Evolutionary conservation across 1,140 invertebrate species (phyloP), one percentile per base, ranked within the genome.

Genomic region (Liolophura sinensis): DNA sequence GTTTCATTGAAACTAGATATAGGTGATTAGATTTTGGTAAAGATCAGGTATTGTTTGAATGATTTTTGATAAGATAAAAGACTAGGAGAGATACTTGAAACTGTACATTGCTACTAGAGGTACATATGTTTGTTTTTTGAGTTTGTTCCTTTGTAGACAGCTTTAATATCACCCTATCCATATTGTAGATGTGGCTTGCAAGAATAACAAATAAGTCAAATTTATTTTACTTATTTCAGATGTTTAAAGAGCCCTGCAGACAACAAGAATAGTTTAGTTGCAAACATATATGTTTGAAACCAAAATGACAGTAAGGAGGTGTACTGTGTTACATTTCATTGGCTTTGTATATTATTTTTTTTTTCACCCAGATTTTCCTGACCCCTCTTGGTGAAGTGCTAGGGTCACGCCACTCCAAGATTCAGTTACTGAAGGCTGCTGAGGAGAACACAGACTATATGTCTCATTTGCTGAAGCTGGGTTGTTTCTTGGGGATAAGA

Each of bases 341-440:
- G 3, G 18, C 12, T 24, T 54, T 7, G 12, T 12, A n/a, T 54
- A 1, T 59, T n/a, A 18, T 48, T 60, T n/a, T 55, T 3, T 63
- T 65, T n/a, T 40, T 15, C 24, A 65, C 60, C 61, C 50, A 82
- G 80, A 68, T 84, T 27, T 80, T 84, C 60, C 73, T 84, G 40
- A 78, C 82, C 22, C 80, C 81, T 14, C 63, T 84, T 52, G 79
- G 77, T 47, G 69, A 79, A 27, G 78, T 82, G 11, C 65, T 84
- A n/a, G 82, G 82, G 15, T 72, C 72, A 16, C 74, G 73, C 12
- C 78, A 75, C 61, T 81, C 79, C 7, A 82, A 84, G 61, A 64
- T 62, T 20, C 55, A 74, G 12, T 63, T 84, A 1, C 51, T 75
- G 25, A 50, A 71, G 18, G 67, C 68, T 14, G 27, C 50, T 6